Base-by-base conservation (phyloP, 2,888 invertebrate species). In the Elaeidobius kamerunicus region DNA sequence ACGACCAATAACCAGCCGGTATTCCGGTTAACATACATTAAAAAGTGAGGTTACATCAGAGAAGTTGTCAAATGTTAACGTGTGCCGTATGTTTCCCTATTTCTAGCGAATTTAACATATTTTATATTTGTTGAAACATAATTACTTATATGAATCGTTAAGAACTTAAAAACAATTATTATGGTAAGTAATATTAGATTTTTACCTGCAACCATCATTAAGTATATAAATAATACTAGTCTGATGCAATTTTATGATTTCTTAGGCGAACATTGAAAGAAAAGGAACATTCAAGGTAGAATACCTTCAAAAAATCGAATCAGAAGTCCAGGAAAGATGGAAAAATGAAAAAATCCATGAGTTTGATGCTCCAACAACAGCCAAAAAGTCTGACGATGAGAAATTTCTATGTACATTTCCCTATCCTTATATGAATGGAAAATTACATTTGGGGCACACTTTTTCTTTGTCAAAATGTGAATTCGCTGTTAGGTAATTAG, bases 361-460 rank as follows among this genome's bases (percentile, higher is more conserved):
- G 75, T 75, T 80, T 44, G 86, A 98, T 77, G 93, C 92, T 2
- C 88, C 88, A 0, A 67, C 70, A 12, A 73, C 78, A 4, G 73
- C 76, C 54, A 81, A 75, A 55, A 79, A 78, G 64, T 71, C 75
- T 12, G 67, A 70, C 5, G 76, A 83, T 65, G 90, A 91, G 58
- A 99, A 98, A 69, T 98, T 88, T 70, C 77, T 96, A 61, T 89
- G 88, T 27, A 95, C 95, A 2, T 99, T 99, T 76, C 99, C 99
- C 1, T 99, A 86, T 75, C 99, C 99, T 0, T 99, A 99, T 69
- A 99, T 99, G 98, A 99, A 99, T 79, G 99, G 99, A 7, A 83
- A 92, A 38, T 81, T 99, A 47, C 99, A 99, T 80, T 77, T 99
- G 60, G 99, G 99, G 0, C 99, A 99, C 71, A 92, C 94, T 11